Evolutionary conservation across 92 coral and sea anemone species (phyloP), one percentile per base, ranked within the genome.

Genomic region (Epizoanthus illoricatus): DNA sequence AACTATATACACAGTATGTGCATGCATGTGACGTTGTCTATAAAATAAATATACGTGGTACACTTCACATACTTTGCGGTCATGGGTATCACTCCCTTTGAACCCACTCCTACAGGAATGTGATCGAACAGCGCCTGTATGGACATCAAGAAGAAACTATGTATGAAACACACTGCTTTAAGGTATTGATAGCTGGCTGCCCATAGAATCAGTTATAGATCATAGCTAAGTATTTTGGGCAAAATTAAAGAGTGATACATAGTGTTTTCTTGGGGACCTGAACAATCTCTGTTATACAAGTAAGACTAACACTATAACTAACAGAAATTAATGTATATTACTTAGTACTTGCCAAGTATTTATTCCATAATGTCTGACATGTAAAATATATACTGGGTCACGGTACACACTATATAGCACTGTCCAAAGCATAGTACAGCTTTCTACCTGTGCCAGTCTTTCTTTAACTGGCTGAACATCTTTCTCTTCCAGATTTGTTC

Each of bases 41-140:
- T 19, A 13, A 20, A 15, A 36, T 15, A 18, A 15, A 42, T 4
- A 28, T 15, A 47, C 7, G 17, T 10, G 59, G 36, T 36, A 23
- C 42, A 8, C 17, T 9, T 9, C 8, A 63, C 98, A 70, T 87
- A 95, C 98, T 95, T 95, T 63, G 98, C 94, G 42, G 86, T 85
- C 98, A 95, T 95, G 6, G 98, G 98, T 81, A 95, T 95, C 8
- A 95, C 97, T 55, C 98, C 98, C 85, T 95, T 95, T 13, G 98
- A 95, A 16, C 98, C 98, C 75, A 95, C 98, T 78, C 98, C 98
- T 40, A 95, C 98, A 74, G 98, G 98, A 67, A 95, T 95, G 84
- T 95, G 98, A 80, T 95, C 94, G 86, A 93, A 95, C 45, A 95
- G 83, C 3, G 97, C 84, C 98, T 93, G 84, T 21, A 57, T 73